Conservation (phyloP, 2,113 vertebrate species). For the Triplophysa siluroides region DNA sequence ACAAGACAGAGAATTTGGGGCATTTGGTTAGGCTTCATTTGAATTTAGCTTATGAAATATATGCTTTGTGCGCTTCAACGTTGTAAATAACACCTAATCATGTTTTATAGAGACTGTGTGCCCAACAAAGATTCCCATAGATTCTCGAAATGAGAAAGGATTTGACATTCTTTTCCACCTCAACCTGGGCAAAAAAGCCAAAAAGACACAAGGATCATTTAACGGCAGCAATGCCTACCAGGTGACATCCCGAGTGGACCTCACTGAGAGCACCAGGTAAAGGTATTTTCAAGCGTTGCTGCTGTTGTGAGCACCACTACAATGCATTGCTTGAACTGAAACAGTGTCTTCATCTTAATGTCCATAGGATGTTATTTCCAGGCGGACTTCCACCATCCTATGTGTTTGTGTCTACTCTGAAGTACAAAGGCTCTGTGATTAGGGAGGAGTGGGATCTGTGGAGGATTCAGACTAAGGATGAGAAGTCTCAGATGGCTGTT, state of each 20-base stretch:
- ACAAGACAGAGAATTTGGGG: neutral
- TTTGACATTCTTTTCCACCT: slow-evolving; percentile 93
- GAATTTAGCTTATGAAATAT: neutral
- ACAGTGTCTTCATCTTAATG: slow-evolving; percentile 2
- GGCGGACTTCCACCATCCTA: slow-evolving; percentile 97
- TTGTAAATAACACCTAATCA: slow-evolving; percentile 3
- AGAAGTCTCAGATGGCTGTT: slow-evolving; percentile 89
- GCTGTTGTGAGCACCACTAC: neutral
- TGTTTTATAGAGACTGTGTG: slow-evolving; percentile 88
- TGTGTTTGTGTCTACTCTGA: slow-evolving; percentile 93
- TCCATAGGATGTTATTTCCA: slow-evolving; percentile 86
- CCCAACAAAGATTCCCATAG: slow-evolving; percentile 85
- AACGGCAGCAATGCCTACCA: slow-evolving; percentile 88
- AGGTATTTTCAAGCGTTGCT: neutral
- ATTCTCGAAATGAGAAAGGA: slow-evolving; percentile 92
- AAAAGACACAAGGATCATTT: slow-evolving; percentile 83
- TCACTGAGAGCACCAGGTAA: slow-evolving; percentile 90
- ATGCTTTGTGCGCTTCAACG: no score
- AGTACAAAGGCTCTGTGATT: slow-evolving; percentile 83
- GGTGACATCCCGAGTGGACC: slow-evolving; percentile 83
- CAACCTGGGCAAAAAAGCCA: slow-evolving; percentile 90
- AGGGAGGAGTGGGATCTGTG: slow-evolving; percentile 94
- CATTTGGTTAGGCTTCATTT: neutral
- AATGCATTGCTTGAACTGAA: slow-evolving; percentile 11
- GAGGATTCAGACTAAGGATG: slow-evolving; percentile 87